phyloP scores from a whole-genome alignment of 1,140 invertebrate species.

The Ladona fulva region DNA sequence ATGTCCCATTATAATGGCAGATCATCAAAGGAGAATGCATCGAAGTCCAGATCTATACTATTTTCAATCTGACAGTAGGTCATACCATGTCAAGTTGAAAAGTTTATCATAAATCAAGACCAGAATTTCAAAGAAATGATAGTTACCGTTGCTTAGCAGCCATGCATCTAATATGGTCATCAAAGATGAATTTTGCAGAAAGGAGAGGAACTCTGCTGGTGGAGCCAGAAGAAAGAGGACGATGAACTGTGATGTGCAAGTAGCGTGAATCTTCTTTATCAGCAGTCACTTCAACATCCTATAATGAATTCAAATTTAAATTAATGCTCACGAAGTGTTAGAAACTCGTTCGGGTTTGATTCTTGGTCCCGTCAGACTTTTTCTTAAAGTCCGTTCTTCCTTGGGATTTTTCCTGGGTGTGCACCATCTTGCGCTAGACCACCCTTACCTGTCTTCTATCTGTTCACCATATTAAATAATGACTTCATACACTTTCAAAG shows the following conservation, averaged over 20 bases:
- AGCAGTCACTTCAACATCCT: constrained; percentile 64
- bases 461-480: too few relatives aligned
- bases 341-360: too few relatives aligned
- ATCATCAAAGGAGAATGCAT: neutral
- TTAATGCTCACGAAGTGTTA: neutral
- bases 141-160: constrained; percentile 79
- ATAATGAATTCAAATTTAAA: constrained; percentile 18
- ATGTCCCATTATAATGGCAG: too few relatives aligned
- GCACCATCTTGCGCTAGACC: too few relatives aligned
- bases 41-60: too few relatives aligned
- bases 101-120: constrained; percentile 16
- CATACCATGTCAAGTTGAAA: neutral
- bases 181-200: constrained; percentile 91
- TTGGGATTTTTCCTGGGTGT: too few relatives aligned
- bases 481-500: too few relatives aligned
- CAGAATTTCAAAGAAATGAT: constrained; percentile 15
- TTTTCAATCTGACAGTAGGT: too few relatives aligned
- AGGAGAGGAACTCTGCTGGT: constrained; percentile 66
- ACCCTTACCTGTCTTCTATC: too few relatives aligned
- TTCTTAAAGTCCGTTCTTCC: too few relatives aligned
- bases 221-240: constrained; percentile 54
- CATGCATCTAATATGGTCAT: constrained; percentile 98
- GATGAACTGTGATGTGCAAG: constrained; percentile 88
- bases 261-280: constrained; percentile 96
- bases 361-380: too few relatives aligned